These are phyloP conservation scores for Saimiri boliviensis DNA, from an alignment of 2,113 vertebrate genomes.

Conservation along the genomic window DNA sequence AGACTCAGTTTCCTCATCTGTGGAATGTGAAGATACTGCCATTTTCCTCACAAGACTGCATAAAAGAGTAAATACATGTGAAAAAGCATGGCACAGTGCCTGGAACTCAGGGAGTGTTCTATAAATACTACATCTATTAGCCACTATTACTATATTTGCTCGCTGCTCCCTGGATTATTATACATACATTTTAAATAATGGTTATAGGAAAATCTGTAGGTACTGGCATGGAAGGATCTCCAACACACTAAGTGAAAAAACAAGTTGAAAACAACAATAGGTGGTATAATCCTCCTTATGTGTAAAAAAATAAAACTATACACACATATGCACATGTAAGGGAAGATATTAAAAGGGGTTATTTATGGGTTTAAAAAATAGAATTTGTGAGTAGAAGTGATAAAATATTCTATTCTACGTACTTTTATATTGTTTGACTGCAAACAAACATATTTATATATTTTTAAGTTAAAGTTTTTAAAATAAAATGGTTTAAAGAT, in stretches of 20 bases:
- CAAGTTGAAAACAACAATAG: background rate
- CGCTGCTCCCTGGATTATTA: slow-evolving; percentile 18
- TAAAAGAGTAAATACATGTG: background rate
- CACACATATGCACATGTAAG: background rate
- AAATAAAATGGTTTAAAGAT: slow-evolving; percentile 42
- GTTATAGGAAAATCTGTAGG: slow-evolving; percentile 35
- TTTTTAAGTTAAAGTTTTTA: background rate
- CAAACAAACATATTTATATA: slow-evolving; percentile 4
- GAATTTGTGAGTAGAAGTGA: slow-evolving; percentile 2
- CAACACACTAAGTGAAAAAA: background rate
- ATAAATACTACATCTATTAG: background rate
- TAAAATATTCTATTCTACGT: background rate
- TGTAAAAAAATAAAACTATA: slow-evolving; percentile 6
- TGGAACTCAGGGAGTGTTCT: background rate
- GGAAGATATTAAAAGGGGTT: background rate
- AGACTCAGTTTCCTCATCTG: slow-evolving; percentile 16
- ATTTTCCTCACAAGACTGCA: background rate
- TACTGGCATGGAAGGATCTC: background rate
- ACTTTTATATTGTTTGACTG: slow-evolving; percentile 11
- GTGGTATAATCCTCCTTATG: background rate
- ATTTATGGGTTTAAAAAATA: background rate
- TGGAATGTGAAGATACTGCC: background rate
- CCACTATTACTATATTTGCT: background rate
- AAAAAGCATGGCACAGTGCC: background rate
- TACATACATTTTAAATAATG: background rate